Evolutionary conservation across 2,888 invertebrate species (phyloP), one percentile per base, ranked within the genome.

Genomic region (Pyralis farinalis): DNA sequence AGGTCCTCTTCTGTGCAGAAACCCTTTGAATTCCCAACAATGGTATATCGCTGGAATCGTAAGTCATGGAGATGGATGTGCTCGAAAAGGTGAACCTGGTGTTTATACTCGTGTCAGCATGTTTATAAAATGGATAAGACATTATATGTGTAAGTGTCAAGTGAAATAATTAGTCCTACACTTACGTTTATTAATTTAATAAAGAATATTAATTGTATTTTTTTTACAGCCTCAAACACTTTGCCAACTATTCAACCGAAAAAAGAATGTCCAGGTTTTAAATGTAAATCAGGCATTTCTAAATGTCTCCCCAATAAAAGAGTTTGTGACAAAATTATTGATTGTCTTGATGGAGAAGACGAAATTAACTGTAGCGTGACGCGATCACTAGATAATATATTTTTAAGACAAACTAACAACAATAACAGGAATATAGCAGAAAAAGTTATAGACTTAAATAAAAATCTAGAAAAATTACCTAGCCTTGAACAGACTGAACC

Each of bases 31-130:
- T 60, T 73, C 88, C 0, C 90, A 91, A 47, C 93, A 94, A 62
- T 95, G 95, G 94, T 96, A 95, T 67, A 86, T 96, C 45, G 95
- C 94, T 3, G 97, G 96, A 0, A 91, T 97, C 37, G 95, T 97
- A 0, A 96, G 96, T 63, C 96, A 96, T 63, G 97, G 97, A 12
- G 93, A 95, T 58, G 97, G 97, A 1, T 97, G 97, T 73, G 97
- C 92, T 11, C 90, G 94, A 50, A 92, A 94, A 37, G 90, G 92
- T 45, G 95, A 96, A 68, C 95, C 95, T 10, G 96, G 96, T 1
- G 95, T 93, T 34, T 97, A 97, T 61, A 95, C 96, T 0, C 90
- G 94, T 75, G 93, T 96, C 11, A 92, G 94, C 49, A 82, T 93
- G 16, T 95, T 92, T 64, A 73, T 93, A n/a, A 90, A 92, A 44